Base-by-base conservation (phyloP, 2,113 vertebrate species). In the Dasyprocta punctata region DNA sequence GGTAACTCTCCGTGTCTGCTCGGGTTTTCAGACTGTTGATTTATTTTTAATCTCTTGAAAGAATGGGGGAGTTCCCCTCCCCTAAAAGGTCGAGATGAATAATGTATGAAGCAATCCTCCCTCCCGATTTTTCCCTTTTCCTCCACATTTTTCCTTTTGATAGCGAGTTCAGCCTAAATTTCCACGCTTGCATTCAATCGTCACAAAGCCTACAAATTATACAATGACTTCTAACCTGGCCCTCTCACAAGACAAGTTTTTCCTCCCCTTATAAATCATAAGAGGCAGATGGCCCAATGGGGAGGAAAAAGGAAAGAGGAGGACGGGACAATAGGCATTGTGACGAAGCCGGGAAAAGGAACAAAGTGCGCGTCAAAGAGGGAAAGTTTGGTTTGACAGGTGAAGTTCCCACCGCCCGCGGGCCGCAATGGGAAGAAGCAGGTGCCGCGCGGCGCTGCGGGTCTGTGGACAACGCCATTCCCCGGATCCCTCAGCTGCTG, bases 201-300 rank as follows among this genome's bases (percentile, higher is more conserved):
- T 97, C 89, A 99, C 98, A 99, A 99, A 99, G 98, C 98, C 98
- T 99, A 99, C 99, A 99, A 99, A 99, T 99, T 99, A 99, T 98
- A 98, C 98, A 98, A 98, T 98, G 99, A 99, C 99, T 99, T 99
- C 98, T 99, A 99, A 99, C 99, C 99, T 97, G 98, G 95, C 96
- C 96, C 96, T 96, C 98, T 98, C 98, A 98, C 98, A 98, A 98
- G 98, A 97, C 98, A 97, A 97, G 97, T 87, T 91, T 92, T 75
- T 92, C 38, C 58, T 17, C 97, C 89, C 82, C 97, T 95, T 96
- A 98, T 98, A 98, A 98, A 99, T 98, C 98, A 97, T 97, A 97
- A 95, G 96, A 98, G 98, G 98, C 99, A 99, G 99, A 98, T 99
- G 98, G 98, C 98, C 98, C 98, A 98, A 97, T 91, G 92, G 84